A percentile compares a stretch with the other conserved stretches of the same genome.
These are phyloP conservation scores for Drosophila suboccidentalis DNA, from an alignment of 2,888 invertebrate genomes.

Conservation along the genomic window DNA sequence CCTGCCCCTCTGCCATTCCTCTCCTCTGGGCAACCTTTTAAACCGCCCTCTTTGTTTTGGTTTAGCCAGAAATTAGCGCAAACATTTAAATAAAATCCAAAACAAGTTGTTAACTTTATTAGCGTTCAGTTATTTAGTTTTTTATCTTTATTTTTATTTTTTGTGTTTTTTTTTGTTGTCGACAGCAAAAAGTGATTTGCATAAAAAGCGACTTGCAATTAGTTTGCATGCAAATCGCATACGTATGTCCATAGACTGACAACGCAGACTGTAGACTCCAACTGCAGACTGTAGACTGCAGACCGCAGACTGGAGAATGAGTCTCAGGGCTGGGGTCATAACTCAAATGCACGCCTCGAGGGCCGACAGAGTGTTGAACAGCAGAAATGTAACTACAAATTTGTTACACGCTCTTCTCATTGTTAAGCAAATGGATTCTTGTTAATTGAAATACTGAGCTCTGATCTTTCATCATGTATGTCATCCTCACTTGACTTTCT, in stretches of 20 bases:
- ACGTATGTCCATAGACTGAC: constrained; percentile 40
- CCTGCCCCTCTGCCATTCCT: neutral
- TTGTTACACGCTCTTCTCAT: constrained; percentile 17
- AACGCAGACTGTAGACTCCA: constrained; percentile 23
- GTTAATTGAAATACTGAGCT: constrained; percentile 22
- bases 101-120: constrained; percentile 73
- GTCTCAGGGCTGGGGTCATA: constrained; percentile 49
- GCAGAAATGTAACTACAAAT: constrained; percentile 38
- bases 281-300: constrained; percentile 13
- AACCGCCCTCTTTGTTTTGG: constrained; percentile 23
- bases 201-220: constrained; percentile 63
- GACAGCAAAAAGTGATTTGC: constrained; percentile 60
- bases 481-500: constrained; percentile 4
- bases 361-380: constrained; percentile 34
- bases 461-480: constrained; percentile 8
- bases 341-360: constrained; percentile 44
- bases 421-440: constrained; percentile 31
- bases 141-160: neutral
- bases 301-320: constrained; percentile 14
- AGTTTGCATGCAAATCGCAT: constrained; percentile 71
- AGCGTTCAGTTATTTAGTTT: constrained; percentile 35
- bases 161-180: constrained; percentile 8
- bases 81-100: constrained; percentile 52
- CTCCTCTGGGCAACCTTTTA: neutral
- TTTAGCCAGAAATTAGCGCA: constrained; percentile 55